These are phyloP conservation scores for Phalera bucephala DNA, from an alignment of 2,888 invertebrate genomes.

Conservation along the genomic window DNA sequence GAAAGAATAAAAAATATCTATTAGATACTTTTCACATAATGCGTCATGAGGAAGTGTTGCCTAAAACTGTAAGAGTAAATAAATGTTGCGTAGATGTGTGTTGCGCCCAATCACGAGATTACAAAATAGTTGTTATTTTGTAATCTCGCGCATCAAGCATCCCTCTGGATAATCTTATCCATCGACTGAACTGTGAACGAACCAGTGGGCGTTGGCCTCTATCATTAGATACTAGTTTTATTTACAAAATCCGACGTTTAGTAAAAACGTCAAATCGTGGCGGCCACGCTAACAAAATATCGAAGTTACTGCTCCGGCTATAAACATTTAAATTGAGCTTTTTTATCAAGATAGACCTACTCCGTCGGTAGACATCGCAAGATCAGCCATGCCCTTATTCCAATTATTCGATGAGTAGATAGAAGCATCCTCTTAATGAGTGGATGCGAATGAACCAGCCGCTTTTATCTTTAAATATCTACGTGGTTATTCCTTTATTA, in stretches of 20 bases:
- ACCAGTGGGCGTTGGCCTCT: constrained; percentile 38
- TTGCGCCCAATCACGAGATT: constrained; percentile 36
- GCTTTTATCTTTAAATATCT: constrained; percentile 17
- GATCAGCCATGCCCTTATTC: constrained; percentile 30
- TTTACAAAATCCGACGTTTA: constrained; percentile 50
- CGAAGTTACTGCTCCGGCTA: constrained; percentile 29
- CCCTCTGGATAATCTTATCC: constrained; percentile 39
- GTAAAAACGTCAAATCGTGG: constrained; percentile 36
- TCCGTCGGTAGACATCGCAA: constrained; percentile 27
- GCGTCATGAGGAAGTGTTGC: constrained; percentile 12
- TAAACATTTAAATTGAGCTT: constrained; percentile 45
- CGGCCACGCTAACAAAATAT: constrained; percentile 38
- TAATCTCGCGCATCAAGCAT: no score
- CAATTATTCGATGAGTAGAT: constrained; percentile 39
- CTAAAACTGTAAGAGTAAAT: constrained; percentile 25
- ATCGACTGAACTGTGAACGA: constrained; percentile 38
- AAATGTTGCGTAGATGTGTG: constrained; percentile 34
- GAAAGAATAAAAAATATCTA: constrained; percentile 9
- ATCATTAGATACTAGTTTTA: constrained; percentile 47
- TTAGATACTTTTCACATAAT: constrained; percentile 16
- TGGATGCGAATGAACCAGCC: constrained; percentile 18
- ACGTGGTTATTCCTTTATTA: constrained; percentile 13
- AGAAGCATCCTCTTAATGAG: constrained; percentile 30
- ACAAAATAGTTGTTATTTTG: no score
- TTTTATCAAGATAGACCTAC: constrained; percentile 41